A percentile compares a stretch with the other conserved stretches of the same genome.
These are phyloP conservation scores for Aleiodes alternator DNA, from an alignment of 2,888 invertebrate genomes.

Conservation along the genomic window DNA sequence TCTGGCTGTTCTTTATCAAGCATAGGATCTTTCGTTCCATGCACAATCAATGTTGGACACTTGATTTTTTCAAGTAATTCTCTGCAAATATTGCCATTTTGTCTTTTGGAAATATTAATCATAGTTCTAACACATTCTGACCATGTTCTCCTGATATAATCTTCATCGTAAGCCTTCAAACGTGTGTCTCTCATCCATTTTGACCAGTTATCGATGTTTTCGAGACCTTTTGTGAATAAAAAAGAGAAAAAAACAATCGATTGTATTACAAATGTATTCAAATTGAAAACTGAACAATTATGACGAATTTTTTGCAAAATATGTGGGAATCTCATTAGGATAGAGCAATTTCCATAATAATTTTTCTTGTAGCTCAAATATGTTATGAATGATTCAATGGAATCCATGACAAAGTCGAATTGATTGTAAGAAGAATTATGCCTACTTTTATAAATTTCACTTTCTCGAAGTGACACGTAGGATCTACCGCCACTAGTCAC, in stretches of 20 bases:
- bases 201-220: conserved; percentile 88
- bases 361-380: too few relatives aligned
- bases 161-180: conserved; percentile 84
- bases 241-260: too few relatives aligned
- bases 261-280: too few relatives aligned
- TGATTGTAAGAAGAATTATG: neutral
- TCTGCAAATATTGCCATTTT: conserved; percentile 85
- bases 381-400: too few relatives aligned
- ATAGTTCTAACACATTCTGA: conserved; percentile 84
- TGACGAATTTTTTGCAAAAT: too few relatives aligned
- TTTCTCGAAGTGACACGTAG: too few relatives aligned
- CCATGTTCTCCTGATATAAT: conserved; percentile 83
- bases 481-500: conserved; percentile 84
- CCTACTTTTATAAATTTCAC: conserved; percentile 78
- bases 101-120: conserved; percentile 77
- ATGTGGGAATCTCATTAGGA: too few relatives aligned
- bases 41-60: conserved; percentile 88
- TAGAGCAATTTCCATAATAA: too few relatives aligned
- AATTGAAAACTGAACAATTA: too few relatives aligned
- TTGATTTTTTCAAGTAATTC: conserved; percentile 80
- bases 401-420: too few relatives aligned
- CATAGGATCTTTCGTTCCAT: conserved; percentile 89
- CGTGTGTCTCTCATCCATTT: conserved; percentile 85
- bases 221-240: conserved; percentile 77
- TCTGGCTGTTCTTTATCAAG: conserved; percentile 85